These are phyloP conservation scores for Poecilobothrus nobilitatus DNA, from an alignment of 2,888 invertebrate genomes.

Conservation along the genomic window DNA sequence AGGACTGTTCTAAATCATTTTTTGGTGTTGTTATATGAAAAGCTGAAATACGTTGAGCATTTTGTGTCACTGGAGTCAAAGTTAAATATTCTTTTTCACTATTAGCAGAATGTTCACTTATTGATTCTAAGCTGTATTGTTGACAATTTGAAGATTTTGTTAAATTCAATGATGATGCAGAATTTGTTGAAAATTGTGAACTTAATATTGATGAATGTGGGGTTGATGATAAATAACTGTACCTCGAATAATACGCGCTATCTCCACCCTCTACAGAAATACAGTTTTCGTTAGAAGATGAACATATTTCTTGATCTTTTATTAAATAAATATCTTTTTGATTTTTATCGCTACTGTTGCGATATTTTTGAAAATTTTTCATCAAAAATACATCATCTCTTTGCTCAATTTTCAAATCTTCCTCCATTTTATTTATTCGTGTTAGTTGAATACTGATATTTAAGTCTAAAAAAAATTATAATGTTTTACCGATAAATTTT, in stretches of 20 bases:
- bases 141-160: slow-evolving; percentile 10
- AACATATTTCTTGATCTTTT: background rate
- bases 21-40: slow-evolving; percentile 23
- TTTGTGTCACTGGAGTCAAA: slow-evolving; percentile 22
- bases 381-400: background rate
- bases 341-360: background rate
- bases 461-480: background rate
- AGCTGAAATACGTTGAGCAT: slow-evolving; percentile 18
- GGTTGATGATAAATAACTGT: slow-evolving; percentile 13
- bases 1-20: background rate
- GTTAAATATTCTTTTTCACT: slow-evolving; percentile 7
- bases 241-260: slow-evolving; percentile 18
- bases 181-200: background rate
- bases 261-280: slow-evolving; percentile 7
- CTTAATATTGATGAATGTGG: background rate
- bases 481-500: too few species aligned
- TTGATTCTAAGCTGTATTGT: slow-evolving; percentile 8
- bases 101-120: background rate
- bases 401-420: background rate
- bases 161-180: slow-evolving; percentile 11
- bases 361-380: background rate
- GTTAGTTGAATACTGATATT: background rate
- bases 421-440: background rate
- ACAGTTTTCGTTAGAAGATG: background rate
- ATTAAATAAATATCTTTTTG: background rate